Evolutionary conservation across 2,797 vertebrate genomes (phyloP).

Genomic region (Pangasius djambal): DNA sequence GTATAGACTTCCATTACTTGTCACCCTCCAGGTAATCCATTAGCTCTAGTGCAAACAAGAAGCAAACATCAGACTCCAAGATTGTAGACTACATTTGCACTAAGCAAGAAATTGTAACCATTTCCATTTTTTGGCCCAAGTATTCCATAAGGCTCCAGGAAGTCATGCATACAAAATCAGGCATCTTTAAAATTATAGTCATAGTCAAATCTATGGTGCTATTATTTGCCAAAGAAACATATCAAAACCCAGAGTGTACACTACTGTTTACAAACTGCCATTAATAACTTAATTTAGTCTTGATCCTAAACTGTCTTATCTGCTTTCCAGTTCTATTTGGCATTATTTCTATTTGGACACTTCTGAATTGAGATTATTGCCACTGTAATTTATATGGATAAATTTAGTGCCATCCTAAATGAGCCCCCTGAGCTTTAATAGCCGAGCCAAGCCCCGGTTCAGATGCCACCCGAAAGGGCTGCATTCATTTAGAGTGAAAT

Average conservation of each 20-base stretch:
- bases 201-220: neutral
- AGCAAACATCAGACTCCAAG: neutral
- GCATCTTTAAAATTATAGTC: neutral
- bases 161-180: neutral
- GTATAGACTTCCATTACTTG: neutral
- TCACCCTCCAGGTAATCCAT: neutral
- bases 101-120: neutral
- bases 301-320: neutral
- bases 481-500: slow-evolving; percentile 55
- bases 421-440: slow-evolving; percentile 37
- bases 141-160: neutral
- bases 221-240: neutral
- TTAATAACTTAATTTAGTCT: neutral
- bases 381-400: slow-evolving; percentile 43
- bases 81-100: neutral
- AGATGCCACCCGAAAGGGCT: slow-evolving; percentile 31
- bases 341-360: neutral
- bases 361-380: slow-evolving; percentile 42
- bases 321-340: neutral
- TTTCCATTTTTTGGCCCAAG: neutral
- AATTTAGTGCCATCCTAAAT: slow-evolving; percentile 25
- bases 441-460: slow-evolving; percentile 19
- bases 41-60: neutral
- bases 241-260: neutral
- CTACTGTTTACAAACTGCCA: neutral